Percentiles rank a stretch among this genome's conserved stretches.
Evolutionary conservation across 2,888 invertebrate species (phyloP).

Genomic region (Nymphalis polychloros): DNA sequence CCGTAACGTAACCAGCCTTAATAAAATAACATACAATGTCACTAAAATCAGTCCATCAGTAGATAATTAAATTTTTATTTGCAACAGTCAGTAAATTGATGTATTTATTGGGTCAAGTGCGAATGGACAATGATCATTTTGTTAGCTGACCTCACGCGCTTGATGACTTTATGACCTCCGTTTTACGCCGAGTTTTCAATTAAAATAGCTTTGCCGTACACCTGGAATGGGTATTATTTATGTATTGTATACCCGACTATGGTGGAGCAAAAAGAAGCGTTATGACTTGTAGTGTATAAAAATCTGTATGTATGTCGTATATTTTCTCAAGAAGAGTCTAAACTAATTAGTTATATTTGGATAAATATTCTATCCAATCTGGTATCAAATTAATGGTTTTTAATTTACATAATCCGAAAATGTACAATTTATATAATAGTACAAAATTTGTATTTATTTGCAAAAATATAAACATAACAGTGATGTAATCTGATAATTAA

Average conservation of each 20-base stretch:
- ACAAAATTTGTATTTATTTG: no score
- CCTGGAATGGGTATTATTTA: slow-evolving; percentile 1
- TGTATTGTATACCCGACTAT: background rate
- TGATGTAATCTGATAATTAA: no score
- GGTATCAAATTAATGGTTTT: no score
- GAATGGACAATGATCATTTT: slow-evolving; percentile 44
- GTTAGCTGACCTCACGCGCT: slow-evolving; percentile 40
- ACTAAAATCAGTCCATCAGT: background rate
- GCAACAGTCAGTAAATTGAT: slow-evolving; percentile 16
- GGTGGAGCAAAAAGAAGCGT: background rate
- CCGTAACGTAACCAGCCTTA: no score
- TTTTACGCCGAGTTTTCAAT: slow-evolving; percentile 33
- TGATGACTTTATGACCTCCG: slow-evolving; percentile 37
- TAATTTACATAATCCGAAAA: no score
- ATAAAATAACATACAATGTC: background rate
- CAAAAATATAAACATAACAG: no score
- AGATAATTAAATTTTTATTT: slow-evolving; percentile 20
- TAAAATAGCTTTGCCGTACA: slow-evolving; percentile 32
- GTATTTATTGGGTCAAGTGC: slow-evolving; percentile 52
- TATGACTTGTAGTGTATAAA: no score
- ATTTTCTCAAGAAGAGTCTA: no score
- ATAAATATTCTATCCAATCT: no score
- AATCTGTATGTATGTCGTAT: no score
- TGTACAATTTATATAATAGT: no score
- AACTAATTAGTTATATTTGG: no score